Evolutionary conservation across 2,113 vertebrate species (phyloP).

Genomic region (Nothobranchius kuhntae): DNA sequence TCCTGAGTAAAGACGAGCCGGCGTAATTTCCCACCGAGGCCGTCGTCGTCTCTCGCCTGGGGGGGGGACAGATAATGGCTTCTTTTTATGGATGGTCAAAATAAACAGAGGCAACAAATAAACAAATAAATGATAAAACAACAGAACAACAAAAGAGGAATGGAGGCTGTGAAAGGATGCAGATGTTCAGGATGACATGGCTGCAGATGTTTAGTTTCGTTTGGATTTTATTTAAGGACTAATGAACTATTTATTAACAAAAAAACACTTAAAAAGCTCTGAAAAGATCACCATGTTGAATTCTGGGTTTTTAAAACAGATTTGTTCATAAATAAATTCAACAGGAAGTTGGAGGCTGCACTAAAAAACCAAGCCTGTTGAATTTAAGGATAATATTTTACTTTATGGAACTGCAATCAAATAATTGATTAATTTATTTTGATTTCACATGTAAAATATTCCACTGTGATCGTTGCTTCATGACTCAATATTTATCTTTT

Average conservation of each 20-base stretch:
- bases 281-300: too few relatives aligned
- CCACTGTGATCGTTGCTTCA: too few relatives aligned
- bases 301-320: too few relatives aligned
- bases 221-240: neutral
- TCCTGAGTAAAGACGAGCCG: conserved; percentile 99
- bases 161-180: conserved; percentile 47
- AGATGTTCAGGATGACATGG: conserved; percentile 11
- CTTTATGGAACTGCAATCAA: too few relatives aligned
- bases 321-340: too few relatives aligned
- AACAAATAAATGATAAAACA: conserved; percentile 85
- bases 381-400: too few relatives aligned
- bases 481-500: too few relatives aligned
- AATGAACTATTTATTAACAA: conserved; percentile 17
- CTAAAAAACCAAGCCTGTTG: too few relatives aligned
- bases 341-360: too few relatives aligned
- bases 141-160: conserved; percentile 62
- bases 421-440: too few relatives aligned
- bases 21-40: conserved; percentile 97
- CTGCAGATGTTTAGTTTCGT: conserved; percentile 1
- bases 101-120: conserved; percentile 80
- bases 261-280: neutral
- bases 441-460: too few relatives aligned
- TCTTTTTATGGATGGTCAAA: conserved; percentile 99
- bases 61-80: conserved; percentile 94
- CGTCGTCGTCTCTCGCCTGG: conserved; percentile 99